These are phyloP conservation scores for Progne subis DNA, from an alignment of 2,113 vertebrate species.

Conservation along the genomic window DNA sequence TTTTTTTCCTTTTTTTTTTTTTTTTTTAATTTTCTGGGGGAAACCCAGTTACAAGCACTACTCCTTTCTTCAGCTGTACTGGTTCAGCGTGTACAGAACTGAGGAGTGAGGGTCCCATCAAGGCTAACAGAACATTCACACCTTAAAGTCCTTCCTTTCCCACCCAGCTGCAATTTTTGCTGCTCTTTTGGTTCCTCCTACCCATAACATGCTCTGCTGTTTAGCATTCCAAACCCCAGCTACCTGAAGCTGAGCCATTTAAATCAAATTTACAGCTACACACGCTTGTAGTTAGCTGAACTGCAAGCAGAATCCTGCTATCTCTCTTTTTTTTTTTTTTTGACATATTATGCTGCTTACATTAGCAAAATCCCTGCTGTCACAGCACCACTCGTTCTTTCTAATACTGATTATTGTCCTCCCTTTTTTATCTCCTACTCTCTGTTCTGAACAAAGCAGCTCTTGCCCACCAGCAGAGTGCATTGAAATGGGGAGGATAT, in stretches of 20 bases:
- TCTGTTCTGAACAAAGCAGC: not conserved
- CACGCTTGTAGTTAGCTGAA: not conserved
- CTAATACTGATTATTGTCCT: not conserved
- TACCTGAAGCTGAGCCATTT: not conserved
- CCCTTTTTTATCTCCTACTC: not conserved
- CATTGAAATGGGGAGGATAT: not conserved
- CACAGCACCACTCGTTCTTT: not conserved
- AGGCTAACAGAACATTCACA: not conserved
- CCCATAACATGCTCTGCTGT: not conserved
- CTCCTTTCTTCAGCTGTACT: not conserved
- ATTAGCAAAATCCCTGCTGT: constrained; percentile 15
- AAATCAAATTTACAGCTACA: constrained; percentile 25
- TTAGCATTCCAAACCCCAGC: not conserved
- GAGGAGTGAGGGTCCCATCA: not conserved
- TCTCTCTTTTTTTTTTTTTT: not conserved
- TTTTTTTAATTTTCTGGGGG: not conserved
- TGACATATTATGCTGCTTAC: not conserved
- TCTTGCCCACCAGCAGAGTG: not conserved
- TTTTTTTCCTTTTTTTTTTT: not conserved
- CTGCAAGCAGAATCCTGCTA: not conserved
- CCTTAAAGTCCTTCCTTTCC: not conserved
- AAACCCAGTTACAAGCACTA: not conserved
- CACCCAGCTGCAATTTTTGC: not conserved
- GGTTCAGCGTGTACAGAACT: not conserved
- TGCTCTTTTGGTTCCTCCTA: not conserved